Conservation (phyloP, 2,888 invertebrate species). For the Nymphalis polychloros region DNA sequence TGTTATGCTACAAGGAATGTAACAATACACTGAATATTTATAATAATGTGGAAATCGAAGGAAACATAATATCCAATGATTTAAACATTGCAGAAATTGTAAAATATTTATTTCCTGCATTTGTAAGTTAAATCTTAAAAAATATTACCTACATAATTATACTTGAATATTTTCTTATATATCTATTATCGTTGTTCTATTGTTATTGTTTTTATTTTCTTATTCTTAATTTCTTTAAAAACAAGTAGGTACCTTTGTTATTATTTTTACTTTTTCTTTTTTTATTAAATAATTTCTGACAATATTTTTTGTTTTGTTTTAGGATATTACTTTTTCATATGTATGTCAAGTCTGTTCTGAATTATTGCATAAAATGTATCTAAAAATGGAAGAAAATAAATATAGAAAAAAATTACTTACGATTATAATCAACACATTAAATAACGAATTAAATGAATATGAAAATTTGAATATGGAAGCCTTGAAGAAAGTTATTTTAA, state of each 20-base stretch:
- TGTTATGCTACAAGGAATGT: slow-evolving; percentile 54
- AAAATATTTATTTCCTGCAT: slow-evolving; percentile 49
- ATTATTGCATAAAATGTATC: slow-evolving; percentile 50
- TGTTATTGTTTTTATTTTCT: no score
- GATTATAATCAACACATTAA: slow-evolving; percentile 40
- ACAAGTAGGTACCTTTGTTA: no score
- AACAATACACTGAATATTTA: slow-evolving; percentile 40
- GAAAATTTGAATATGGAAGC: slow-evolving; percentile 19
- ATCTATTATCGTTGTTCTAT: no score
- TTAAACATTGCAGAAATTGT: slow-evolving; percentile 49
- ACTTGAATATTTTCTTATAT: no score
- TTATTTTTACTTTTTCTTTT: no score
- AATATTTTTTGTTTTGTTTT: slow-evolving; percentile 37
- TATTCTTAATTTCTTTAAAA: no score
- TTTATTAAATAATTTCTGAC: neutral
- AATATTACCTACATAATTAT: neutral
- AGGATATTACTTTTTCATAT: slow-evolving; percentile 52
- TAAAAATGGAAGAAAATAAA: slow-evolving; percentile 45
- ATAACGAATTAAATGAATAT: slow-evolving; percentile 39
- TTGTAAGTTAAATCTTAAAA: slow-evolving; percentile 49
- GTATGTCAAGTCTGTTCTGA: slow-evolving; percentile 51
- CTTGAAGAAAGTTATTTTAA: slow-evolving; percentile 26
- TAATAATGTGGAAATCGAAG: slow-evolving; percentile 46
- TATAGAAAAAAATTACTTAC: slow-evolving; percentile 39
- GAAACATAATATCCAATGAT: slow-evolving; percentile 39